Conservation (phyloP, 2,797 vertebrate genomes). For the Sebastes steindachneri region DNA sequence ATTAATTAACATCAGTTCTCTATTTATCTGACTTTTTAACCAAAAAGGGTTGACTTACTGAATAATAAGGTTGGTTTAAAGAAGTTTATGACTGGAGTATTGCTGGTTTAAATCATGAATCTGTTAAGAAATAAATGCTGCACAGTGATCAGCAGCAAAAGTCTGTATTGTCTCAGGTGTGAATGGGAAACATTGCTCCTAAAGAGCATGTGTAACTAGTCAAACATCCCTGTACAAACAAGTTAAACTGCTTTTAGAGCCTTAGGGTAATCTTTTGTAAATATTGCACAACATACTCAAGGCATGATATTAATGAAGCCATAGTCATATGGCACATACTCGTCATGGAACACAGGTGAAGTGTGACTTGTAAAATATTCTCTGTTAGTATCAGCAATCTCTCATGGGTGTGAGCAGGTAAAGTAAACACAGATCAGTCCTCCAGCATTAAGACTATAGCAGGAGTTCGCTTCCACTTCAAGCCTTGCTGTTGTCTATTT, state of each 20-base stretch:
- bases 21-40: not conserved
- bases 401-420: conserved; percentile 70
- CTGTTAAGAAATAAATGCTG: not conserved
- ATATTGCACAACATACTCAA: not conserved
- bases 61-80: not conserved
- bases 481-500: not conserved
- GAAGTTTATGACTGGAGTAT: not conserved
- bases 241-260: conserved; percentile 4
- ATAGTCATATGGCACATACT: not conserved
- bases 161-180: not conserved
- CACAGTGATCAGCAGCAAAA: not conserved
- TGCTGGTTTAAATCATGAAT: not conserved
- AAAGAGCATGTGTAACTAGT: not conserved
- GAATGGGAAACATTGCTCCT: not conserved
- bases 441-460: conserved; percentile 16
- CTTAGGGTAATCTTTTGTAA: conserved; percentile 1
- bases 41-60: not conserved
- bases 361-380: conserved; percentile 13
- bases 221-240: conserved; percentile 19
- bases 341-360: conserved; percentile 2
- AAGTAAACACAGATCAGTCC: conserved; percentile 73
- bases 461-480: conserved; percentile 15
- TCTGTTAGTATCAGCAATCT: conserved; percentile 13
- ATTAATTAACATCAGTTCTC: not conserved
- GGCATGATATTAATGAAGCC: not conserved